Evolutionary conservation across 2,113 vertebrate genomes (phyloP).

Genomic region (Syngnathus floridae): DNA sequence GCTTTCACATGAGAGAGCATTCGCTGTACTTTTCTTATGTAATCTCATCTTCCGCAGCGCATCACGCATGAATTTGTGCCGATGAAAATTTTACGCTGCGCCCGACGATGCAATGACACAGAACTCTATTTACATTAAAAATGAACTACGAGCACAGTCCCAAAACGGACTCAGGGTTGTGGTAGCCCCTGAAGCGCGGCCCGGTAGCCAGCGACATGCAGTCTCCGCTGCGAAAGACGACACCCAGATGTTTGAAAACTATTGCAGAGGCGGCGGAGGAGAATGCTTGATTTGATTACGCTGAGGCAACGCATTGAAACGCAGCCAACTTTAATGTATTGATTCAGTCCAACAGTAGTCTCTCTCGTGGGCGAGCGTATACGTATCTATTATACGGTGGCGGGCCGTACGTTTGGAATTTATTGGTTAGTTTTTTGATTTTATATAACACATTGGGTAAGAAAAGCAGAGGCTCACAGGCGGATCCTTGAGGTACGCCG

Average conservation of each 20-base stretch:
- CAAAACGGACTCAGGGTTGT: background rate
- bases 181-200: background rate
- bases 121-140: background rate
- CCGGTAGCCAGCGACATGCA: background rate
- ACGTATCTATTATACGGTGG: background rate
- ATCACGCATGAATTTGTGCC: background rate
- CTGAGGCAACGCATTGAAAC: background rate
- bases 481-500: background rate
- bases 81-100: background rate
- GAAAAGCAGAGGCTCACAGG: background rate
- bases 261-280: background rate
- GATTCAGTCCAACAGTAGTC: background rate
- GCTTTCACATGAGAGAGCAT: conserved; percentile 25
- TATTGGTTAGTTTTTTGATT: too few species aligned
- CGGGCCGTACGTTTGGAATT: background rate
- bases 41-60: conserved; percentile 11
- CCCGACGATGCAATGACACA: background rate
- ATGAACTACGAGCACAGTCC: too few species aligned
- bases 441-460: background rate
- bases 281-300: background rate
- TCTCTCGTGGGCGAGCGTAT: background rate
- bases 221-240: conserved; percentile 10
- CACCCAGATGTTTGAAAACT: conserved; percentile 19
- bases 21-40: conserved; percentile 11
- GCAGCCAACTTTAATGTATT: background rate